Evolutionary conservation across 2,797 vertebrate species (phyloP).

Genomic region (Takifugu ocellatus): DNA sequence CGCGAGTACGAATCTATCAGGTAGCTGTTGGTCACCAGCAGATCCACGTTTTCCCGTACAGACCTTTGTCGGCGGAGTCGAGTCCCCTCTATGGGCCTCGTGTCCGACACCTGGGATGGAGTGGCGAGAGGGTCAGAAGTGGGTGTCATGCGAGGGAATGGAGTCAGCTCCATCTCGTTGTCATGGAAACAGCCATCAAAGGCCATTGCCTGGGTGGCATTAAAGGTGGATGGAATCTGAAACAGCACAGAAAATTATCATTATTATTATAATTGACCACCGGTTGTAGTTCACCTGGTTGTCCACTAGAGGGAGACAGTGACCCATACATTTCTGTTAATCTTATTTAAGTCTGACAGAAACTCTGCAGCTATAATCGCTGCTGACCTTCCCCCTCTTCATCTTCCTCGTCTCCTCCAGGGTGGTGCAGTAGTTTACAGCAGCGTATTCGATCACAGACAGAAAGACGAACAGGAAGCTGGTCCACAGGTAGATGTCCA

Average conservation of each 20-base stretch:
- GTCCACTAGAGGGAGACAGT: slow-evolving; percentile 44
- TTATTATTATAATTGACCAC: neutral
- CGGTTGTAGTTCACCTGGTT: neutral
- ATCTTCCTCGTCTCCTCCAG: slow-evolving; percentile 84
- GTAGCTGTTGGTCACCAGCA: slow-evolving; percentile 87
- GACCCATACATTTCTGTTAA: neutral
- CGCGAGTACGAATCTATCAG: slow-evolving; percentile 90
- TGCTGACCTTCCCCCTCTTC: slow-evolving; percentile 80
- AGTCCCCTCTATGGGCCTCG: slow-evolving; percentile 59
- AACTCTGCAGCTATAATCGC: neutral
- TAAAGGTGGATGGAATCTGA: slow-evolving; percentile 82
- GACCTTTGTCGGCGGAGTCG: slow-evolving; percentile 78
- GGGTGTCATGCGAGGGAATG: slow-evolving; percentile 55
- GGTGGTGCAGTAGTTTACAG: slow-evolving; percentile 90
- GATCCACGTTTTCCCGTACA: slow-evolving; percentile 76
- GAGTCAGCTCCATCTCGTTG: slow-evolving; percentile 76
- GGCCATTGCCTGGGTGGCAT: slow-evolving; percentile 86
- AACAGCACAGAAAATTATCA: neutral
- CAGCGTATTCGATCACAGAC: slow-evolving; percentile 87
- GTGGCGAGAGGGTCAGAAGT: slow-evolving; percentile 37
- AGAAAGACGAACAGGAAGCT: slow-evolving; percentile 93
- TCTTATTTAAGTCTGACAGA: neutral
- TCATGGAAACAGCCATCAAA: slow-evolving; percentile 88
- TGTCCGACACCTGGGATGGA: slow-evolving; percentile 31
- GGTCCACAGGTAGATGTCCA: slow-evolving; percentile 89